phyloP scores from a whole-genome alignment of 30 jellyfish, hydroid and myxozoan genomes.

The Turritopsis rubra region DNA sequence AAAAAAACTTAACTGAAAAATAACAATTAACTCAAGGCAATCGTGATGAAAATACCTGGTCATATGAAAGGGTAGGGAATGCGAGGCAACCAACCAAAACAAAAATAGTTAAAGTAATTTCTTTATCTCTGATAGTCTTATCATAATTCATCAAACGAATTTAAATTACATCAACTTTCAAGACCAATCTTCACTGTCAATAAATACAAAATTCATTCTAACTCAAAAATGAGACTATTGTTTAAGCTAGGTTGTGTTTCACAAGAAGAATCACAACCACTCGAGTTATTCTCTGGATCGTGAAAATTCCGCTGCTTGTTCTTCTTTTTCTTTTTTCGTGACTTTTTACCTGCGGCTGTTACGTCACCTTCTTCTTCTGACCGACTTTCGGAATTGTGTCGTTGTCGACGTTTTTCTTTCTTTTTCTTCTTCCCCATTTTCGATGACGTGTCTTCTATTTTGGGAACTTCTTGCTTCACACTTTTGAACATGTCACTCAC shows the following conservation, averaged over 20 bases:
- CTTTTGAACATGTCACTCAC: slow-evolving; percentile 1
- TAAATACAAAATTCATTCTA: slow-evolving; percentile 7
- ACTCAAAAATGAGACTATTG: slow-evolving; percentile 6
- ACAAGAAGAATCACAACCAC: background rate
- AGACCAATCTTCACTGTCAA: no score
- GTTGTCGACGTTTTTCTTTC: background rate
- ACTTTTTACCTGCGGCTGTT: background rate
- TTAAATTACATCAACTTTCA: background rate
- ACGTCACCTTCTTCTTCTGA: slow-evolving; percentile 9
- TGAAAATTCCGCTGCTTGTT: background rate
- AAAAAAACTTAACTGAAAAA: no score
- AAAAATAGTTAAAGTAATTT: no score
- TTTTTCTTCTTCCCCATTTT: slow-evolving; percentile 6
- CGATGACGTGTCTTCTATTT: background rate
- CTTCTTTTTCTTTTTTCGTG: slow-evolving; percentile 9
- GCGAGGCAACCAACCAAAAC: no score
- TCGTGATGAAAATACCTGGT: no score
- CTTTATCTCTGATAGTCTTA: background rate
- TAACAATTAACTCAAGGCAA: no score
- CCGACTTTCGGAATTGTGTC: slow-evolving; percentile 8
- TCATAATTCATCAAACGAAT: slow-evolving; percentile 12
- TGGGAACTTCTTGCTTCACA: background rate
- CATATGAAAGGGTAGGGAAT: no score
- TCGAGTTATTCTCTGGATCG: background rate
- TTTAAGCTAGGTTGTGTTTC: background rate